Base-by-base conservation (phyloP, 1,140 invertebrate genomes). In the Nephotettix cincticeps region DNA sequence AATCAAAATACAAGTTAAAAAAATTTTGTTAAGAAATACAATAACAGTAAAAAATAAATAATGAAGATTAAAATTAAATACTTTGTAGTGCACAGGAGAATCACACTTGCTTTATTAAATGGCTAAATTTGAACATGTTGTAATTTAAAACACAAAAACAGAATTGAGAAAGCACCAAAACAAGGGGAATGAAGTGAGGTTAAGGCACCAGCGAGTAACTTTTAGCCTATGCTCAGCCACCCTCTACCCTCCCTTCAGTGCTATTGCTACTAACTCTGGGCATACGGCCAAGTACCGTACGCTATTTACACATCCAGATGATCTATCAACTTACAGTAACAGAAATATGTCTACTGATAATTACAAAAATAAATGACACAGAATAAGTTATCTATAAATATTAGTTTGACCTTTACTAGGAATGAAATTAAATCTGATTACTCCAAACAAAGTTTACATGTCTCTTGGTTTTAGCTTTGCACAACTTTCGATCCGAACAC, bases 141-240 rank as follows among this genome's bases (percentile, higher is more conserved):
- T 36, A 36, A 14, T 36, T 36, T 36, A 4, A 36, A 36, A 36
- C 32, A 36, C 32, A 36, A 61, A 6, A 29, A 61, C 13, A 27
- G 56, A 61, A 61, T 27, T 21, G 27, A 29, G 56, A 61, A 61
- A 61, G 56, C 56, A 61, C 56, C 56, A 61, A 61, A 61, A 29
- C 21, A 61, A 61, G 56, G 56, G 56, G 27, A 61, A 61, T 27
- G 56, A 27, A 61, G 27, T 25, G 56, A 61, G 56, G 56, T 21
- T 61, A 61, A 61, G 56, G 56, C 56, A 61, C 56, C 56, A 61
- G 56, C 56, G 23, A 61, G 56, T 61, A 61, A 61, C 27, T 25
- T 36, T 61, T 61, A 61, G 56, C 56, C 56, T 61, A 61, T 29
- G 27, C 56, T 61, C 25, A 25, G 21, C 27, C 56, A 27, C 56